phyloP scores from a whole-genome alignment of 2,888 invertebrate genomes.

The Drosophila mercatorum region DNA sequence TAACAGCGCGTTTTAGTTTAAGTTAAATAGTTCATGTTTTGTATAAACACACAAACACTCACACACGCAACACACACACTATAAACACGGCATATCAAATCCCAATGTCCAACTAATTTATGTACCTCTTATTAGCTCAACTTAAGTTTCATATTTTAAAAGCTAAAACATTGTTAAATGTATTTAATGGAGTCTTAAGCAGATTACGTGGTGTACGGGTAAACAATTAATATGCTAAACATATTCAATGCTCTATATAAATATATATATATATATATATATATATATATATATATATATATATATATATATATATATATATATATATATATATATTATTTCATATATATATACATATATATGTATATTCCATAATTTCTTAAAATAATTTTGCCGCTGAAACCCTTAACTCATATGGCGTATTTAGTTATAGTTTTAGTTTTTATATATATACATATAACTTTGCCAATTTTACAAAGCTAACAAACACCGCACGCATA shows the following conservation, averaged over 20 bases:
- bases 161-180: constrained; percentile 41
- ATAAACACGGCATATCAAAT: constrained; percentile 69
- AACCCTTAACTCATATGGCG: constrained; percentile 13
- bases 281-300: constrained; percentile 2
- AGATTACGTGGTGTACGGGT: constrained; percentile 69
- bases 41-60: constrained; percentile 35
- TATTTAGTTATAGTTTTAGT: constrained; percentile 39
- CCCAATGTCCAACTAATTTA: constrained; percentile 73
- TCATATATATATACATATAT: not conserved
- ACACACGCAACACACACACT: constrained; percentile 27
- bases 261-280: constrained; percentile 12
- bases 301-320: constrained; percentile 4
- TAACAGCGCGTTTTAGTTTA: constrained; percentile 40
- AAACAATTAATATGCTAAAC: constrained; percentile 40
- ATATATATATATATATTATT: constrained; percentile 1
- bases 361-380: constrained; percentile 6
- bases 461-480: constrained; percentile 46
- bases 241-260: constrained; percentile 26
- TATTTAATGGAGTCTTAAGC: constrained; percentile 60
- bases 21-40: constrained; percentile 40
- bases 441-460: constrained; percentile 46
- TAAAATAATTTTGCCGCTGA: constrained; percentile 14
- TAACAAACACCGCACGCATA: constrained; percentile 34
- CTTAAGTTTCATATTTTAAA: constrained; percentile 53
- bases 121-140: constrained; percentile 70